Percentiles rank a stretch among this genome's conserved stretches.
phyloP scores from a whole-genome alignment of 2,797 vertebrate genomes.

The Poecilia wingei region DNA sequence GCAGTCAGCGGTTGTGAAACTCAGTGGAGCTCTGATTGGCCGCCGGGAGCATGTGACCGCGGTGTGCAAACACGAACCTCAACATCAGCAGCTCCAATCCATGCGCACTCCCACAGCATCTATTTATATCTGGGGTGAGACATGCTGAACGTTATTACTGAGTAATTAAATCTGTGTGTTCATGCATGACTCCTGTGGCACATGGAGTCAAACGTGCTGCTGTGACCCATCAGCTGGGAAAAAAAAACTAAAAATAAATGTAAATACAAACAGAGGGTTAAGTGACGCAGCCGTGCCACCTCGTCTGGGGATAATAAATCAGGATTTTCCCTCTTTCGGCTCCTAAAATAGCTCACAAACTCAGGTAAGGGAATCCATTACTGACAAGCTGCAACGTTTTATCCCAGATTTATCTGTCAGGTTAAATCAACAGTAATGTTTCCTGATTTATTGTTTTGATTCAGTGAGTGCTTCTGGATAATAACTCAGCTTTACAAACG shows the following conservation, averaged over 20 bases:
- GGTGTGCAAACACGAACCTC: conserved; percentile 22
- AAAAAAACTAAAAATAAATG: conserved; percentile 3
- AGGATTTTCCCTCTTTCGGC: conserved; percentile 57
- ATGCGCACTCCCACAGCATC: conserved; percentile 33
- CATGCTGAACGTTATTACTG: conserved; percentile 61
- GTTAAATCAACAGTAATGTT: not conserved
- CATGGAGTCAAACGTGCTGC: conserved; percentile 63
- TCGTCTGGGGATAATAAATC: conserved; percentile 53
- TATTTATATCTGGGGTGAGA: conserved; percentile 54
- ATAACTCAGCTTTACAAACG: not conserved
- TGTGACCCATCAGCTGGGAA: conserved; percentile 27
- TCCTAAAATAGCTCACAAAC: conserved; percentile 48
- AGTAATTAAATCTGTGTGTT: conserved; percentile 76
- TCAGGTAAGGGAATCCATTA: conserved; percentile 10
- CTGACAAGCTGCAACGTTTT: not conserved
- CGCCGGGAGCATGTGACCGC: conserved; percentile 30
- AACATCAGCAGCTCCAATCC: conserved; percentile 29
- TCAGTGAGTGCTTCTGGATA: not conserved
- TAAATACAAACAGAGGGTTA: conserved; percentile 2
- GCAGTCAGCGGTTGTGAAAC: conserved; percentile 28
- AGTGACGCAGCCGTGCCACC: conserved; percentile 58
- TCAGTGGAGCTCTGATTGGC: conserved; percentile 45
- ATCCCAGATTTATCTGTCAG: not conserved
- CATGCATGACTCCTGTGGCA: conserved; percentile 63
- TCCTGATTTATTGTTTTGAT: not conserved